phyloP scores from a whole-genome alignment of 2,888 invertebrate genomes.

The Sclerodermus sp. region DNA sequence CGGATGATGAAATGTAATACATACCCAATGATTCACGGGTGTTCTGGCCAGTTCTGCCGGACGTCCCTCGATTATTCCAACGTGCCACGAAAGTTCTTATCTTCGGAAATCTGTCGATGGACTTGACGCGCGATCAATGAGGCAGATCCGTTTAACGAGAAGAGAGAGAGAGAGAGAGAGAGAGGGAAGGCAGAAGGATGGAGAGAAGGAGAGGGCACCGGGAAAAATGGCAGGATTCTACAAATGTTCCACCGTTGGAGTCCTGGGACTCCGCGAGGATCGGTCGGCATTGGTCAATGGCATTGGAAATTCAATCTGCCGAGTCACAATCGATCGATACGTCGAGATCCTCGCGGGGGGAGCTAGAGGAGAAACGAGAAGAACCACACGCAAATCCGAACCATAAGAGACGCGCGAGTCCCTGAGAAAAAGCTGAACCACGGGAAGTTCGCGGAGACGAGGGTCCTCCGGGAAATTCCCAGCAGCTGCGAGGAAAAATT shows the following conservation, averaged over 20 bases:
- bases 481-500: too few species aligned
- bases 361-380: not conserved
- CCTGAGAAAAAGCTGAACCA: too few species aligned
- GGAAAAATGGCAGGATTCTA: not conserved
- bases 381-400: not conserved
- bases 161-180: constrained; percentile 15
- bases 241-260: not conserved
- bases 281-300: constrained; percentile 12
- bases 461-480: too few species aligned
- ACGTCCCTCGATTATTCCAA: too few species aligned
- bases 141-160: not conserved
- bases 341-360: constrained; percentile 1
- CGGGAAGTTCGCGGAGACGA: too few species aligned
- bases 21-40: too few species aligned
- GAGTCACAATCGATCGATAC: constrained; percentile 22
- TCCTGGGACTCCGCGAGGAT: not conserved
- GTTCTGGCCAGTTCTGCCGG: too few species aligned
- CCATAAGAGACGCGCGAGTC: too few species aligned
- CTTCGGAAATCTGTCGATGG: too few species aligned
- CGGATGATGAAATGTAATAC: too few species aligned
- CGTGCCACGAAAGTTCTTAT: too few species aligned
- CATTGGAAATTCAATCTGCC: constrained; percentile 17
- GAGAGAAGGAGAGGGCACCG: not conserved
- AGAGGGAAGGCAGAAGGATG: constrained; percentile 15
- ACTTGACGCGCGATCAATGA: not conserved